Base-by-base conservation (phyloP, 2,113 vertebrate species). In the Sphyrna mokarran region DNA sequence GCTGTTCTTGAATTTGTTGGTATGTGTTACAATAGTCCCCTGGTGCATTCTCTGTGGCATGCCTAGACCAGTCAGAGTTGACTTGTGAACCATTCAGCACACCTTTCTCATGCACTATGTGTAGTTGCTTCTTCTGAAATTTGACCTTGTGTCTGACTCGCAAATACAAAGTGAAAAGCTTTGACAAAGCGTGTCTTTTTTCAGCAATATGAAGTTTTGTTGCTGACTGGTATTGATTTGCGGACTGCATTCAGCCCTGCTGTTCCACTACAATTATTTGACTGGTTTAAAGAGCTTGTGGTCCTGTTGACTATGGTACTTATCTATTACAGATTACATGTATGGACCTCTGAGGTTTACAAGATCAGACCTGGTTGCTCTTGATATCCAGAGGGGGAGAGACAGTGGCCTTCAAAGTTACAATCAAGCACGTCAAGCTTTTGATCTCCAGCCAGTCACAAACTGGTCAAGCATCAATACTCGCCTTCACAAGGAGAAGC, bases 341-440 rank as follows among this genome's bases (percentile, higher is more conserved):
- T 96, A 96, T 80, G 95, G 95, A 78, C 87, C 87, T 40, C 23
- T 96, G 66, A 95, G 89, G 68, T 90, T 91, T 43, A 72, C 95
- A 54, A 48, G 95, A 69, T 63, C 90, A 61, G 95, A 96, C 54
- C 22, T 95, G 48, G 89, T 96, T 48, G 95, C 95, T 11, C 37
- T 96, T 0, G 90, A 94, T 43, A 96, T 96, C 90, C 95, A 96
- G 13, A 40, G 58, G 14, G 90, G 95, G 11, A 68, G 95, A 90
- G 95, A 96, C 23, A 87, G 72, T 16, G 95, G 95, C 33, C 85
- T 94, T 61, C 87, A 90, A 68, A 96, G 90, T 96, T 96, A 96
- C n/a, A 96, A 96, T 69, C 72, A 94, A 63, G 95, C 58, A 37
- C 95, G 95, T 33, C 40, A 37, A 54, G 48, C 40, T 0, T 48